A percentile compares a stretch with the other conserved stretches of the same genome.
Evolutionary conservation across 2,113 vertebrate genomes (phyloP).

Genomic region (Beaufortia kweichowensis): DNA sequence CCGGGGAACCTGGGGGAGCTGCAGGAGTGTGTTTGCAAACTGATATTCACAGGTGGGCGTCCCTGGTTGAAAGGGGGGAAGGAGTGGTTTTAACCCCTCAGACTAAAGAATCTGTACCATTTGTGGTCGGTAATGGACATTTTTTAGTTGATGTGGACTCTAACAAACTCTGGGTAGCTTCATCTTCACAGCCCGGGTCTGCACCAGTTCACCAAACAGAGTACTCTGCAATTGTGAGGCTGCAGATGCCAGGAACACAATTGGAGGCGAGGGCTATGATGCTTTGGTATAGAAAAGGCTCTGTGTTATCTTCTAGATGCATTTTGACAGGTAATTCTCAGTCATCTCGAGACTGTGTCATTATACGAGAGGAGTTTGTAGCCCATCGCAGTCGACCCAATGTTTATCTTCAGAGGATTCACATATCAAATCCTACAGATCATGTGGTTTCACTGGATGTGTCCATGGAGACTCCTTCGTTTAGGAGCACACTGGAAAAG

Average conservation of each 20-base stretch:
- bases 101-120: conserved; percentile 69
- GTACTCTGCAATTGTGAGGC: conserved; percentile 73
- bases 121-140: conserved; percentile 86
- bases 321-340: conserved; percentile 63
- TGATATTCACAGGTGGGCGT: conserved; percentile 80
- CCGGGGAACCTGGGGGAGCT: conserved; percentile 69
- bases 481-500: conserved; percentile 77
- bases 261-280: conserved; percentile 74
- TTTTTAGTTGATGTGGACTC: conserved; percentile 80
- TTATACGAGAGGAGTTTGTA: conserved; percentile 87
- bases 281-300: conserved; percentile 82
- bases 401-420: conserved; percentile 86
- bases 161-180: conserved; percentile 85
- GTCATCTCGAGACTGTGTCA: conserved; percentile 78
- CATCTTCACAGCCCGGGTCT: conserved; percentile 69
- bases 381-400: conserved; percentile 88
- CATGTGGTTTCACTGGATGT: conserved; percentile 75
- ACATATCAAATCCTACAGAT: conserved; percentile 85
- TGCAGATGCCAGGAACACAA: conserved; percentile 70
- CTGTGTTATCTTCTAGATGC: conserved; percentile 81
- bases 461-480: conserved; percentile 52
- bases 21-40: conserved; percentile 79
- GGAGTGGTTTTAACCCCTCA: conserved; percentile 68
- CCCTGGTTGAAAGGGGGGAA: conserved; percentile 68
- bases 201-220: conserved; percentile 77